Evolutionary conservation across 2,797 vertebrate genomes (phyloP), one percentile per base, ranked within the genome.

Genomic region (Steatocranus sp.): DNA sequence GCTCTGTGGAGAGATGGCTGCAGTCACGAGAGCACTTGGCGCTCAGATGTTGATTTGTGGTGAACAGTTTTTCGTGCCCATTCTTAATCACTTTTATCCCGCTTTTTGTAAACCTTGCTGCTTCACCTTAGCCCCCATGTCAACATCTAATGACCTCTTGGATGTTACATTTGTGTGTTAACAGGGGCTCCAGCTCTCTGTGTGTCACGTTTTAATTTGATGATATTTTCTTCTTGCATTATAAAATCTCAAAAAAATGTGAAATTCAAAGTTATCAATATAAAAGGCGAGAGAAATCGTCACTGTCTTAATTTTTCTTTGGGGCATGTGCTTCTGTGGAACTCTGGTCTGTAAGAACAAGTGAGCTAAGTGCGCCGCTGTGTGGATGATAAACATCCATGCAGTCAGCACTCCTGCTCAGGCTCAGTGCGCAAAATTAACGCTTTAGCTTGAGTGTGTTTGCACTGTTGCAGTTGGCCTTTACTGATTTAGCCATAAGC

Each of bases 321-420:
- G 11, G 8, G 25, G 43, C 10, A 11, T 43, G 14, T 15, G 25
- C 75, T 7, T 50, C 41, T 23, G 20, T 8, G 9, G 23, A 20
- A 70, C 30, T 54, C 23, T 77, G 54, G 68, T 51, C 78, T 50
- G 23, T 12, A 20, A 54, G 54, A 61, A 88, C 78, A 81, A 74
- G 17, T 86, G 85, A 86, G 85, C 76, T 82, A 76, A 30, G 83
- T 89, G 92, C 93, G 93, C 95, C 94, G 61, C 92, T 75, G 82
- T 89, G 95, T 92, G 95, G 94, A 79, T 32, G 61, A 58, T 30
- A 14, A 18, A 34, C 17, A 68, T 32, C 4, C 34, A 68, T 94
- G 73, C 91, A 91, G 61, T 74, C 53, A 58, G 27, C 58, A 38
- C 30, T 48, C 70, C 3, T 75, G 27, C 50, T 81, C 77, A 61